These are phyloP conservation scores for Lethenteron reissneri DNA, from an alignment of 2,113 vertebrate species.

Conservation along the genomic window DNA sequence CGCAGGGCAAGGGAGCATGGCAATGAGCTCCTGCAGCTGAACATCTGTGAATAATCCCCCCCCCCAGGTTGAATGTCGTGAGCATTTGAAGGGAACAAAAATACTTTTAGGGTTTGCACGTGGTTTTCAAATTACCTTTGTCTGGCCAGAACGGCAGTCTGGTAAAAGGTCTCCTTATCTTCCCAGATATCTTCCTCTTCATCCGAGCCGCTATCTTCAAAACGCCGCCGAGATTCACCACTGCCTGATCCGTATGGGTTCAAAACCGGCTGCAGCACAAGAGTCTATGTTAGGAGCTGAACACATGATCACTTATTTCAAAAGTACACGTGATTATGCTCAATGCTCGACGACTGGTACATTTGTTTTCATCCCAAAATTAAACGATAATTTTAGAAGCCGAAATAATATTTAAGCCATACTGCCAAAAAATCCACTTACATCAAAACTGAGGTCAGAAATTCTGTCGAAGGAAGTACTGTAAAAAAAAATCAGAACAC, in stretches of 20 bases:
- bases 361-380: no score
- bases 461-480: slow-evolving; percentile 84
- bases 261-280: slow-evolving; percentile 35
- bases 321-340: no score
- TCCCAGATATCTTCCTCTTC: slow-evolving; percentile 91
- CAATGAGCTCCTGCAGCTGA: not conserved
- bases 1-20: not conserved
- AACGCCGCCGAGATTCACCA: slow-evolving; percentile 67
- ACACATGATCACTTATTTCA: no score
- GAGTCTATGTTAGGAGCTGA: no score
- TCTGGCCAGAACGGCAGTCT: slow-evolving; percentile 50
- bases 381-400: no score
- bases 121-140: slow-evolving; percentile 37
- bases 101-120: not conserved
- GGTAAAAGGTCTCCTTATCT: slow-evolving; percentile 55
- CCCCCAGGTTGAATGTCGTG: not conserved
- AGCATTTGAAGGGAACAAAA: not conserved
- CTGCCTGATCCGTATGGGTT: slow-evolving; percentile 81
- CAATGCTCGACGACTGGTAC: no score
- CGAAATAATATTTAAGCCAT: slow-evolving; percentile 23
- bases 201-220: slow-evolving; percentile 42
- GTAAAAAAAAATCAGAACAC: slow-evolving; percentile 1
- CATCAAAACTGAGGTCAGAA: slow-evolving; percentile 74
- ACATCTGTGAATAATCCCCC: not conserved
- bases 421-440: slow-evolving; percentile 63